A percentile compares a stretch with the other conserved stretches of the same genome.
Conservation (phyloP, 2,113 vertebrate genomes). For the Rhegmatorhina hoffmannsi region DNA sequence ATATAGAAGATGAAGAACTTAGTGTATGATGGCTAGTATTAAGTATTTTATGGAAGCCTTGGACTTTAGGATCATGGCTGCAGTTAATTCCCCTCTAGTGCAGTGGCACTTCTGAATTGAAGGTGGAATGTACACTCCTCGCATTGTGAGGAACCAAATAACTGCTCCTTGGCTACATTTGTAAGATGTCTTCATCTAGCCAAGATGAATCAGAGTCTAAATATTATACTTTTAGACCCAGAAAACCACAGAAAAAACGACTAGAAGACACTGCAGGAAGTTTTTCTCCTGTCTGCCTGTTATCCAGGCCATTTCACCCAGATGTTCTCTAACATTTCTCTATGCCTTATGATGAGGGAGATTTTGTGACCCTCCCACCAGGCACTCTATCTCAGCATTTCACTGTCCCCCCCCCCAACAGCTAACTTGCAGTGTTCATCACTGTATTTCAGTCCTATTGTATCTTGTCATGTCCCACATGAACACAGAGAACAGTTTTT, state of each 20-base stretch:
- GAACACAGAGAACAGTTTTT: background rate
- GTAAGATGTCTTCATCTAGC: background rate
- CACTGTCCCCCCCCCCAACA: background rate
- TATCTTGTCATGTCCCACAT: background rate
- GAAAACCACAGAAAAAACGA: background rate
- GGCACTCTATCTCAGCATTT: background rate
- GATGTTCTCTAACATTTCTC: background rate
- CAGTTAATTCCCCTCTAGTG: background rate
- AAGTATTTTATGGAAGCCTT: background rate
- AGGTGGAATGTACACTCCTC: background rate
- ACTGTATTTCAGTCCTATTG: background rate
- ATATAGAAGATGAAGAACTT: background rate
- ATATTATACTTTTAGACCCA: background rate
- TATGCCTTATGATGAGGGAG: background rate
- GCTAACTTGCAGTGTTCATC: background rate
- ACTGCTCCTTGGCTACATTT: background rate
- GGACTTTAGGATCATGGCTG: background rate
- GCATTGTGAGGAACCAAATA: background rate
- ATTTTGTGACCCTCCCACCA: background rate
- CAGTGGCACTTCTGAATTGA: background rate
- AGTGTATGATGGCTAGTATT: background rate
- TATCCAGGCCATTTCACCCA: background rate
- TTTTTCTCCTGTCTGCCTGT: background rate
- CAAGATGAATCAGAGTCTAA: background rate
- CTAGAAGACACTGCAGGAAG: background rate